Evolutionary conservation across 2,797 vertebrate species (phyloP).

Genomic region (Emys orbicularis): DNA sequence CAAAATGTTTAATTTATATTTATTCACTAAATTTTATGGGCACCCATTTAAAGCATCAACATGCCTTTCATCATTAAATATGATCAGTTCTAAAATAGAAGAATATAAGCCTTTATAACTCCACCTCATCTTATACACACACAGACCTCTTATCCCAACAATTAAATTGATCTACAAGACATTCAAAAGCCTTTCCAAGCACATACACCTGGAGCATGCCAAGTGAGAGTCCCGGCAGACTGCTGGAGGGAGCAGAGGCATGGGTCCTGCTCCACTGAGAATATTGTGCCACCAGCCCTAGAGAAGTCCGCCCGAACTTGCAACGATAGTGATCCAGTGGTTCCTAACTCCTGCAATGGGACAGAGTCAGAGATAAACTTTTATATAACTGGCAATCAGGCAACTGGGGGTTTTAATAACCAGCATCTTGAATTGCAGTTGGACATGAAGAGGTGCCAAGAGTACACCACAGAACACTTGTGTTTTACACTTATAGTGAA

Average conservation of each 20-base stretch:
- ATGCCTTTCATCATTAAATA: background rate
- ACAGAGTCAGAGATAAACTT: background rate
- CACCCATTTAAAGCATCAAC: background rate
- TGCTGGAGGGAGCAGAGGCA: background rate
- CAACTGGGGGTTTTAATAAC: background rate
- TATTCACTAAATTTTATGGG: background rate
- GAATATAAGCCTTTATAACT: background rate
- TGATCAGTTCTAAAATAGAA: background rate
- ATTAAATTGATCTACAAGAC: background rate
- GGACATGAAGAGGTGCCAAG: background rate
- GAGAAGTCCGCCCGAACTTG: background rate
- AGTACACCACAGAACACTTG: background rate
- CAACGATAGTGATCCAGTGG: background rate
- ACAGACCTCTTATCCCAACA: background rate
- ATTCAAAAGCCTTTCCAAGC: background rate
- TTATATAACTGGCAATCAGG: background rate
- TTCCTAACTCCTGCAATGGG: background rate
- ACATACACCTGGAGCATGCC: background rate
- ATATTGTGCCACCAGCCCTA: background rate
- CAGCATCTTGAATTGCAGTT: background rate
- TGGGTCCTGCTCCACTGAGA: background rate
- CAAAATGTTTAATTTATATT: background rate
- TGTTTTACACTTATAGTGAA: background rate
- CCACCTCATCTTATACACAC: background rate
- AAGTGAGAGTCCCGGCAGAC: background rate